Evolutionary conservation across 2,797 vertebrate species (phyloP).

Genomic region (Tadarida brasiliensis): DNA sequence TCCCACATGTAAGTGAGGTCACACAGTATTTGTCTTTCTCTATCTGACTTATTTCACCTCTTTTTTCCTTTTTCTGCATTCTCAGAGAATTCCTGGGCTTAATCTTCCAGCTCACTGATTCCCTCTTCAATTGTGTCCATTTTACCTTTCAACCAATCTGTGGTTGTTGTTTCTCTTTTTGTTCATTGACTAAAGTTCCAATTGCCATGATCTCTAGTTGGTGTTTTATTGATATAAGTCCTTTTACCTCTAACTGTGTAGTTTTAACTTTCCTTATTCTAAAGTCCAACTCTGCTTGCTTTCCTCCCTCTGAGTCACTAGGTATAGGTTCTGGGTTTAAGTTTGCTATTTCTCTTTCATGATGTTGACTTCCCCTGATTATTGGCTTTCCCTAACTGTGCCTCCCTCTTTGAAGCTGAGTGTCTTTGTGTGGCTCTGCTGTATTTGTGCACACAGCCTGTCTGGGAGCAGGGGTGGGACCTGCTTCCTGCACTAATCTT

Average conservation of each 20-base stretch:
- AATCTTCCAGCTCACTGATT: not conserved
- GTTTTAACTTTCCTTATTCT: slow-evolving; percentile 4
- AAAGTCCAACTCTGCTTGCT: not conserved
- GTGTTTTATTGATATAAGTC: not conserved
- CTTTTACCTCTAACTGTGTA: not conserved
- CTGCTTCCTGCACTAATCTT: not conserved
- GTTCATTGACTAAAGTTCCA: not conserved
- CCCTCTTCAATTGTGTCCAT: not conserved
- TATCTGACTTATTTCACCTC: not conserved
- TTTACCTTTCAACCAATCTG: not conserved
- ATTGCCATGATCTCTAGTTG: not conserved
- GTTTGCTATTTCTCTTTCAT: not conserved
- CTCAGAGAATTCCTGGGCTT: not conserved
- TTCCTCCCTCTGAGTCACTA: not conserved
- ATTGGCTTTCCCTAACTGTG: no score
- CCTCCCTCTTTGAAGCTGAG: not conserved
- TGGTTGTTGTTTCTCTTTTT: not conserved
- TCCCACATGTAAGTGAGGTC: not conserved
- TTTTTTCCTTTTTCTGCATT: not conserved
- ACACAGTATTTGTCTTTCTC: not conserved
- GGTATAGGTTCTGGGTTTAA: not conserved
- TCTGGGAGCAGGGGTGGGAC: not conserved
- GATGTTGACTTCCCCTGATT: not conserved
- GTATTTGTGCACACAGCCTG: not conserved
- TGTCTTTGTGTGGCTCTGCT: not conserved